Conservation (phyloP, 2,113 vertebrate species). For the Sinocyclocheilus maitianheensis region DNA sequence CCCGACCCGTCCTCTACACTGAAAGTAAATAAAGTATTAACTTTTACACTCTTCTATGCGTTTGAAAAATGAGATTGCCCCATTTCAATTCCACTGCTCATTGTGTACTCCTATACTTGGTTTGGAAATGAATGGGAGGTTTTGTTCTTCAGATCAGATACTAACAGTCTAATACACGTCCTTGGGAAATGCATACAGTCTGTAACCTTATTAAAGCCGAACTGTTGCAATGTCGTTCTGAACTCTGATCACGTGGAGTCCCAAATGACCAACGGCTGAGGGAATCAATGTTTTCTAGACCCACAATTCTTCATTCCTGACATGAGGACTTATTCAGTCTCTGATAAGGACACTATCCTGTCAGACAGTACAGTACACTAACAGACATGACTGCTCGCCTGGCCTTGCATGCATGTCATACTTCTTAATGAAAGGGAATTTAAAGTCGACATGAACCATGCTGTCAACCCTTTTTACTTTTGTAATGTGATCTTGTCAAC, state of each 20-base stretch:
- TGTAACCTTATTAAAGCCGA: neutral
- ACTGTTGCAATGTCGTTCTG: neutral
- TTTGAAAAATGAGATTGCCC: conserved; percentile 26
- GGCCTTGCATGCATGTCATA: neutral
- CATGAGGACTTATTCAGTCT: neutral
- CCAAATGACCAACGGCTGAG: neutral
- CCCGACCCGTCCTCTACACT: neutral
- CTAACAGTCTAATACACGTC: conserved; percentile 21
- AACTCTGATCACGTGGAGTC: neutral
- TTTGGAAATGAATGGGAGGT: neutral
- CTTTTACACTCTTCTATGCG: neutral
- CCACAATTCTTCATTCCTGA: conserved; percentile 27
- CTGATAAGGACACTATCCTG: conserved; percentile 17
- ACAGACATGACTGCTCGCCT: neutral
- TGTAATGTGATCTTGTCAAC: neutral
- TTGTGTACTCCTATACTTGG: neutral
- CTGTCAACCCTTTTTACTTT: neutral
- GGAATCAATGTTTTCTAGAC: conserved; percentile 28
- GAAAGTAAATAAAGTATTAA: neutral
- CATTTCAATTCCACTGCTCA: neutral
- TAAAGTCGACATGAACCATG: neutral
- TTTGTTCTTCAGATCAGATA: conserved; percentile 16
- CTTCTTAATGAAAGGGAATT: neutral
- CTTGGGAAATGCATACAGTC: neutral
- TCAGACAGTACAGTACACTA: neutral